These are phyloP conservation scores for Pomacea maculata DNA, from an alignment of 1,140 invertebrate genomes.

Conservation along the genomic window DNA sequence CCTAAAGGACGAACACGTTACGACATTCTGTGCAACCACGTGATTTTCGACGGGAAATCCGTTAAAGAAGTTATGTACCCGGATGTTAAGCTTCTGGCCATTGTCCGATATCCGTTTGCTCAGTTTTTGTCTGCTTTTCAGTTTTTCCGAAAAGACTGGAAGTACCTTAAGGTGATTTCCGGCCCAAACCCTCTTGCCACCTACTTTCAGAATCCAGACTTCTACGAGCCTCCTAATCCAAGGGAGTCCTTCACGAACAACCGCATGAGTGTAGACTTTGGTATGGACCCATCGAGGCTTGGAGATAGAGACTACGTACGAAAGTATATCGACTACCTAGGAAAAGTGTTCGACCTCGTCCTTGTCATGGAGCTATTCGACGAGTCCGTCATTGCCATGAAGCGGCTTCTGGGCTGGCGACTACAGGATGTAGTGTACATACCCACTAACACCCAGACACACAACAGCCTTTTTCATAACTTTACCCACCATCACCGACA, in stretches of 20 bases:
- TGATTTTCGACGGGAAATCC: constrained; percentile 37
- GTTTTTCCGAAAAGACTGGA: constrained; percentile 32
- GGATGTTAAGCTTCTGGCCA: constrained; percentile 47
- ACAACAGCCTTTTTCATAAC: background rate
- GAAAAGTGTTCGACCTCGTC: constrained; percentile 43
- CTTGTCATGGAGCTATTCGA: constrained; percentile 48
- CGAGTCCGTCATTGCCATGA: constrained; percentile 49
- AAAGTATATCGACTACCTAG: constrained; percentile 33
- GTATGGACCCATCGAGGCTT: constrained; percentile 25
- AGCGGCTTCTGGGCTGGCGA: constrained; percentile 43
- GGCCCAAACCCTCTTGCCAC: constrained; percentile 31
- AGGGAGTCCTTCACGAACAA: constrained; percentile 41
- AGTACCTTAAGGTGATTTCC: constrained; percentile 33
- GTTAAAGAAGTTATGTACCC: constrained; percentile 23
- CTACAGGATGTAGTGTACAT: constrained; percentile 44
- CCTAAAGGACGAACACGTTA: constrained; percentile 26
- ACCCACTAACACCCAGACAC: constrained; percentile 8
- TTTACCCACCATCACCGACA: constrained; percentile 5
- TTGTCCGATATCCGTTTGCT: constrained; percentile 45
- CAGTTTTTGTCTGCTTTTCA: constrained; percentile 46
- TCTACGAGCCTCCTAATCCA: constrained; percentile 15
- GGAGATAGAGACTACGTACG: constrained; percentile 16
- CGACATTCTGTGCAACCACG: constrained; percentile 47
- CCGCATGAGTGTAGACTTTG: constrained; percentile 50
- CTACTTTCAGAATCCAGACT: constrained; percentile 26